phyloP scores from a whole-genome alignment of 2,797 vertebrate genomes.

The Micromesistius poutassou region DNA sequence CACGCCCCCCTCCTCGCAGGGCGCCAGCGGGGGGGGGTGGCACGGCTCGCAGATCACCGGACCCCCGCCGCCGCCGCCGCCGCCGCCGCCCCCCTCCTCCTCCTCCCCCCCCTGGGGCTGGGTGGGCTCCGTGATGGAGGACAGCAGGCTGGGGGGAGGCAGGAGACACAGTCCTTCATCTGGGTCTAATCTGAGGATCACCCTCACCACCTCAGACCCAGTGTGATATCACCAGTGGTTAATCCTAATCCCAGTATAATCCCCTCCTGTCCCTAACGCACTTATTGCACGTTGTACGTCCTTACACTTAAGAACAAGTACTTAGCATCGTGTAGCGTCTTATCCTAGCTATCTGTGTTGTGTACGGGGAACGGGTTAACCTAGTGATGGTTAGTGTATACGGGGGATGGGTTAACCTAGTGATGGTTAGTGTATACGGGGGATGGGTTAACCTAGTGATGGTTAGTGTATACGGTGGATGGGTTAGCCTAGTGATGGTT shows the following conservation, averaged over 20 bases:
- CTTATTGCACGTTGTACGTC: too few species aligned
- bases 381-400: too few species aligned
- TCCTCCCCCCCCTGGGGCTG: conserved; percentile 65
- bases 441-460: too few species aligned
- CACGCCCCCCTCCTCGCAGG: conserved; percentile 75
- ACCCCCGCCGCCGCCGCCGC: conserved; percentile 53
- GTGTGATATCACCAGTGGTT: neutral
- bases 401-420: too few species aligned
- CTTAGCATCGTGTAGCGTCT: too few species aligned
- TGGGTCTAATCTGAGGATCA: neutral
- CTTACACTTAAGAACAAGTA: too few species aligned
- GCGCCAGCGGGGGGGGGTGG: conserved; percentile 71
- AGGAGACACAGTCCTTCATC: neutral
- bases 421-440: too few species aligned
- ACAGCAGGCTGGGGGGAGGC: conserved; percentile 62
- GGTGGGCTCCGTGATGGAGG: conserved; percentile 90
- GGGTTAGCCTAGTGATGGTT: too few species aligned
- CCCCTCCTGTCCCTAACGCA: too few species aligned
- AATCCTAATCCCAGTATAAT: neutral
- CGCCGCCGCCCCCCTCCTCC: neutral
- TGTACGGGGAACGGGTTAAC: too few species aligned
- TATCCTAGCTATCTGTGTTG: too few species aligned
- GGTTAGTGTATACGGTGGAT: too few species aligned
- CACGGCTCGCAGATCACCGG: conserved; percentile 72
- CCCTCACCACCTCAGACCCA: neutral